A percentile compares a stretch with the other conserved stretches of the same genome.
Evolutionary conservation across 2,888 invertebrate species (phyloP).

Genomic region (Scaptodrosophila latifasciaeformis): DNA sequence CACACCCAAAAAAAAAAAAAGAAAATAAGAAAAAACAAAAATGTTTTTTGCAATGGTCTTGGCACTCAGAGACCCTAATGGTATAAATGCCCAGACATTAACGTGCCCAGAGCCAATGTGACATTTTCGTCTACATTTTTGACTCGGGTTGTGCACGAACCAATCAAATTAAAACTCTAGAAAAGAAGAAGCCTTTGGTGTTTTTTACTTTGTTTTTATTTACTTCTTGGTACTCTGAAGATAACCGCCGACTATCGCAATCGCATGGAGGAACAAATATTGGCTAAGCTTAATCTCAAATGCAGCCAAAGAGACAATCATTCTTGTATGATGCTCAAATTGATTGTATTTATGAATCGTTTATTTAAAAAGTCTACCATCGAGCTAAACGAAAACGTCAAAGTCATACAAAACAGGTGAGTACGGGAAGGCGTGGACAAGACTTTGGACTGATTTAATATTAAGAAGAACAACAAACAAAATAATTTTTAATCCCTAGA

Average conservation of each 20-base stretch:
- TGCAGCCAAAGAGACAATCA: constrained; percentile 86
- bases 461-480: too few relatives aligned
- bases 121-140: too few relatives aligned
- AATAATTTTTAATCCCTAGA: constrained; percentile 45
- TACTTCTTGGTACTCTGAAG: constrained; percentile 70
- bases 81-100: too few relatives aligned
- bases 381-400: constrained; percentile 84
- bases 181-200: too few relatives aligned
- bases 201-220: background rate
- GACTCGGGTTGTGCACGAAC: too few relatives aligned
- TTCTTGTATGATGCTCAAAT: constrained; percentile 87
- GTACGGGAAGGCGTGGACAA: constrained; percentile 1
- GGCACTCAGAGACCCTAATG: too few relatives aligned
- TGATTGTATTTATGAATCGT: constrained; percentile 88
- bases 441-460: background rate
- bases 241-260: constrained; percentile 73
- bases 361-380: constrained; percentile 87
- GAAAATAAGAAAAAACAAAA: too few relatives aligned
- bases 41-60: too few relatives aligned
- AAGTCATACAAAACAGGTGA: constrained; percentile 84
- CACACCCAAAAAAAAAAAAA: background rate
- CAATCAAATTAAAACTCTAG: too few relatives aligned
- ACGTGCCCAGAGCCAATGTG: too few relatives aligned
- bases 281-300: constrained; percentile 85
- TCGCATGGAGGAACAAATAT: constrained; percentile 81